phyloP scores from a whole-genome alignment of 2,113 vertebrate genomes.

The Pomatorhinus ruficollis region DNA sequence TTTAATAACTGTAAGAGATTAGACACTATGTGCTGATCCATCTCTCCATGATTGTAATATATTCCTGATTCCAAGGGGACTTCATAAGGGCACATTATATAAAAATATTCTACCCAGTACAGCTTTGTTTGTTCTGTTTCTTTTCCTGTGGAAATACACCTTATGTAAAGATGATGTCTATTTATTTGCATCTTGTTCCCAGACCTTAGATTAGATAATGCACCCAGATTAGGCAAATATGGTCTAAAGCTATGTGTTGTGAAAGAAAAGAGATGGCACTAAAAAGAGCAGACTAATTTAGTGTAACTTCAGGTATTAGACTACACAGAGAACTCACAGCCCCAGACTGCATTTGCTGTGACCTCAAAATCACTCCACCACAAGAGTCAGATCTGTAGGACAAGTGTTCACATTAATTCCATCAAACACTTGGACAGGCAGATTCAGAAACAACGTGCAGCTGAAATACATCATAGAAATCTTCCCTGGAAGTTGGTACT shows the following conservation, averaged over 20 bases:
- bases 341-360: neutral
- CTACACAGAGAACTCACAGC: neutral
- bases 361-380: neutral
- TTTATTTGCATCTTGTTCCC: neutral
- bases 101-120: neutral
- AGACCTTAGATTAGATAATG: neutral
- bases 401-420: neutral
- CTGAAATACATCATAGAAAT: neutral
- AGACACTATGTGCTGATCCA: neutral
- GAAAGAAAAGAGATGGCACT: neutral
- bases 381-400: neutral
- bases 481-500: neutral
- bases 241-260: neutral
- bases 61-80: neutral
- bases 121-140: neutral
- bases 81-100: neutral
- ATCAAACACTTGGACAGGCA: neutral
- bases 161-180: neutral
- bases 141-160: neutral
- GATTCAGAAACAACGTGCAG: neutral
- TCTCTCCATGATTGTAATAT: neutral
- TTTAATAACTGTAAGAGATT: neutral
- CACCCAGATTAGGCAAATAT: neutral
- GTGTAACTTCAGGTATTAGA: neutral
- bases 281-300: neutral